Evolutionary conservation across 2,888 invertebrate species (phyloP).

Genomic region (Drosophila conformis): DNA sequence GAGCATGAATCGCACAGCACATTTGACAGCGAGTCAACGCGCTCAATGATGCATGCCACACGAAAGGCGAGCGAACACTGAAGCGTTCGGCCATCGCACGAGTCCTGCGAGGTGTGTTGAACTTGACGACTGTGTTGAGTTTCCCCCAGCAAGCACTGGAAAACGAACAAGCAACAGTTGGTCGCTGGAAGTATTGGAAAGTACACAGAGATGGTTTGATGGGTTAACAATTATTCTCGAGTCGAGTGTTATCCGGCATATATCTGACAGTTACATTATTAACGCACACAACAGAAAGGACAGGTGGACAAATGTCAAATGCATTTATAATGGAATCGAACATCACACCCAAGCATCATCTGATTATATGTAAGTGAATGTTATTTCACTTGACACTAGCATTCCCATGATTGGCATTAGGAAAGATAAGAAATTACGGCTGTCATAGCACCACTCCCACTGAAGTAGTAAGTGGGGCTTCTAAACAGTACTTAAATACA

Average conservation of each 20-base stretch:
- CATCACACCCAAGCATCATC: not conserved
- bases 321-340: constrained; percentile 1
- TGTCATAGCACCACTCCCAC: not conserved
- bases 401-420: not conserved
- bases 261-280: not conserved
- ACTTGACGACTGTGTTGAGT: constrained; percentile 36
- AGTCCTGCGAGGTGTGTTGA: constrained; percentile 23
- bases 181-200: constrained; percentile 55
- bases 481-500: not conserved
- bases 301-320: constrained; percentile 1
- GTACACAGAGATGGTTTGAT: not conserved
- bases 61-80: constrained; percentile 18
- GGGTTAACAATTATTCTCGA: constrained; percentile 5
- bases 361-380: not conserved
- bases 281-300: not conserved
- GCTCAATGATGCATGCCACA: not conserved
- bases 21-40: not conserved
- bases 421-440: not conserved
- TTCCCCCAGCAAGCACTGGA: not conserved
- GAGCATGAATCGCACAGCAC: not conserved
- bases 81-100: constrained; percentile 7
- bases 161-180: constrained; percentile 55
- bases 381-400: not conserved
- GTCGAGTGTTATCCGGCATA: constrained; percentile 6
- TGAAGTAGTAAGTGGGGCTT: not conserved